Percentiles rank a stretch among this genome's conserved stretches.
phyloP scores from a whole-genome alignment of 1,140 invertebrate genomes.

The Dendrolimus kikuchii region DNA sequence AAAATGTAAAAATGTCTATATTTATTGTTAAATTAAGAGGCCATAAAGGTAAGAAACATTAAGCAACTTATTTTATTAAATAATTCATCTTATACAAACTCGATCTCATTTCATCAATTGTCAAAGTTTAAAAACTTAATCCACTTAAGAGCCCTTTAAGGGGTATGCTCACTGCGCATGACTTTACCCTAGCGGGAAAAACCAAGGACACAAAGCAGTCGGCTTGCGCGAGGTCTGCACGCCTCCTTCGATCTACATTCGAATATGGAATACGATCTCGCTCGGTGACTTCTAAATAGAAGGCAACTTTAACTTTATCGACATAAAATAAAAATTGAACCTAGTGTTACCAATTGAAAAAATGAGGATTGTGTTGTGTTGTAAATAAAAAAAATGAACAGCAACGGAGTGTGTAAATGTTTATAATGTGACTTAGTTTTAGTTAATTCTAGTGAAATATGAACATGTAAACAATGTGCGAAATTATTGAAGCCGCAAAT shows the following conservation, averaged over 20 bases:
- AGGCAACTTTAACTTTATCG: slow-evolving; percentile 3
- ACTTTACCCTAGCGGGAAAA: slow-evolving; percentile 51
- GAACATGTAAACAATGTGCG: slow-evolving; percentile 3
- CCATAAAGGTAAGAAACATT: too few species aligned
- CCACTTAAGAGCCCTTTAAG: slow-evolving; percentile 62
- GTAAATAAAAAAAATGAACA: neutral
- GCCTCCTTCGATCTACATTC: slow-evolving; percentile 23
- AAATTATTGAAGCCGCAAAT: slow-evolving; percentile 20
- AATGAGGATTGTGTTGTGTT: neutral
- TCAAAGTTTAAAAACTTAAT: slow-evolving; percentile 69
- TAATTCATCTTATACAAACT: slow-evolving; percentile 49
- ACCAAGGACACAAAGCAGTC: slow-evolving; percentile 53
- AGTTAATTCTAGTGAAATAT: slow-evolving; percentile 4
- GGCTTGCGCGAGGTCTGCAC: slow-evolving; percentile 23
- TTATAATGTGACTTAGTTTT: slow-evolving; percentile 19
- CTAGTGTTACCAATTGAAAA: slow-evolving; percentile 6
- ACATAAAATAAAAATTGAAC: neutral
- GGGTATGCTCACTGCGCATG: slow-evolving; percentile 56
- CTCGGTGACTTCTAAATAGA: slow-evolving; percentile 21
- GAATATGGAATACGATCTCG: slow-evolving; percentile 39
- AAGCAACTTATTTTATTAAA: slow-evolving; percentile 40
- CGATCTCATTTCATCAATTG: slow-evolving; percentile 62
- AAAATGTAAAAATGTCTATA: too few species aligned
- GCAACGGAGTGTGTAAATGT: neutral
- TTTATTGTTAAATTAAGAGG: too few species aligned